phyloP scores from a whole-genome alignment of 2,797 vertebrate genomes.

The Lacerta viridis region DNA sequence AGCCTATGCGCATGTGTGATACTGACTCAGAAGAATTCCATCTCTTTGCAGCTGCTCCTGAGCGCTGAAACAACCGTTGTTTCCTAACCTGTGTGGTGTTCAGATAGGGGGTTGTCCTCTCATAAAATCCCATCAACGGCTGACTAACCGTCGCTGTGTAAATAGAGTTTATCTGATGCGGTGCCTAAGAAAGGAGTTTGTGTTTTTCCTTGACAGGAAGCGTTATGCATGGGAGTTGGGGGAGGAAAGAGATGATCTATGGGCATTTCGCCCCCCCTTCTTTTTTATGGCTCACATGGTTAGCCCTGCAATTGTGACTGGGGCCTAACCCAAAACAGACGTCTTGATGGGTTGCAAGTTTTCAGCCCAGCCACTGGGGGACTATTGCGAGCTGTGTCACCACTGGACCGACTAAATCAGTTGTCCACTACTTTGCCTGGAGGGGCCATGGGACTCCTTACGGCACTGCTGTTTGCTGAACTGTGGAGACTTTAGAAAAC shows the following conservation, averaged over 20 bases:
- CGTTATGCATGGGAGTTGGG: background rate
- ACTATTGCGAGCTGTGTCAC: slow-evolving; percentile 2
- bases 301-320: background rate
- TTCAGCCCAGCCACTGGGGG: background rate
- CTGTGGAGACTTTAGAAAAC: background rate
- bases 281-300: background rate
- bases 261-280: background rate
- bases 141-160: slow-evolving; percentile 23
- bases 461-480: background rate
- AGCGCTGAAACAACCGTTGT: background rate
- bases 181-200: background rate
- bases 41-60: background rate
- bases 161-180: slow-evolving; percentile 14
- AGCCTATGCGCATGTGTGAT: background rate
- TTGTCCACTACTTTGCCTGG: slow-evolving; percentile 1
- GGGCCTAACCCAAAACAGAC: background rate
- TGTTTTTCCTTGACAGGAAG: slow-evolving; percentile 22
- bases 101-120: background rate
- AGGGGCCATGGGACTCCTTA: background rate
- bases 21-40: slow-evolving; percentile 4
- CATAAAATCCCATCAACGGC: slow-evolving; percentile 11
- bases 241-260: background rate
- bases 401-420: background rate
- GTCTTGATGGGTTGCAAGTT: slow-evolving; percentile 23
- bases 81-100: slow-evolving; percentile 4